These are phyloP conservation scores for Epistrophe eligans DNA, from an alignment of 2,888 invertebrate species.

Conservation along the genomic window DNA sequence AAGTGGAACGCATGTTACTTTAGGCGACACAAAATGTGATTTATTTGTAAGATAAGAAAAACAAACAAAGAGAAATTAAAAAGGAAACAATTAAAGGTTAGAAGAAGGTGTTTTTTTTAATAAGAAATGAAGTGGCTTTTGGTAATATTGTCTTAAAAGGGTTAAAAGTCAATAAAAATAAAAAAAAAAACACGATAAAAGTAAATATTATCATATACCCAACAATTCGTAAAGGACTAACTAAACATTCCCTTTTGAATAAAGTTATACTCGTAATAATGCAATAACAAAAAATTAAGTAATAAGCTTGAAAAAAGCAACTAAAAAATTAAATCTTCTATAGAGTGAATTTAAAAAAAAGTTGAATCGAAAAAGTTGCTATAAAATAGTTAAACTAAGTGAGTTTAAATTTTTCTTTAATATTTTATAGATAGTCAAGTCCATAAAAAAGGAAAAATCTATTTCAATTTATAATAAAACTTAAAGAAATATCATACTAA, in stretches of 20 bases:
- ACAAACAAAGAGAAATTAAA: background rate
- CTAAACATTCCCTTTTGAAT: background rate
- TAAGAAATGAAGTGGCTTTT: background rate
- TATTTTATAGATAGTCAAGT: too few relatives aligned
- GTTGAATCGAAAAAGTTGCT: too few relatives aligned
- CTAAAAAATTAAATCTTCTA: too few relatives aligned
- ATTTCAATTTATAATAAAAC: too few relatives aligned
- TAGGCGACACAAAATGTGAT: slow-evolving; percentile 10
- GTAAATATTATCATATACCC: background rate
- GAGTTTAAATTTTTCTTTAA: too few relatives aligned
- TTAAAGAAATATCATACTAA: too few relatives aligned
- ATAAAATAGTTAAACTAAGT: too few relatives aligned
- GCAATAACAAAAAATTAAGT: too few relatives aligned
- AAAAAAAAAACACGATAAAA: background rate
- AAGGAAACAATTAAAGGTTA: background rate
- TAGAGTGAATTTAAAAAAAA: too few relatives aligned
- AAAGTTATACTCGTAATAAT: too few relatives aligned
- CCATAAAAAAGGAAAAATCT: too few relatives aligned
- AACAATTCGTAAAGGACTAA: background rate
- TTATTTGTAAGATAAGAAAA: background rate
- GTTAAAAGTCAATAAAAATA: slow-evolving; percentile 12
- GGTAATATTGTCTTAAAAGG: background rate
- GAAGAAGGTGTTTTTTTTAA: background rate
- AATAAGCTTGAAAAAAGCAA: too few relatives aligned
- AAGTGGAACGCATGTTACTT: background rate